Evolutionary conservation across 2,797 vertebrate species (phyloP).

Genomic region (Cyclopterus lumpus): DNA sequence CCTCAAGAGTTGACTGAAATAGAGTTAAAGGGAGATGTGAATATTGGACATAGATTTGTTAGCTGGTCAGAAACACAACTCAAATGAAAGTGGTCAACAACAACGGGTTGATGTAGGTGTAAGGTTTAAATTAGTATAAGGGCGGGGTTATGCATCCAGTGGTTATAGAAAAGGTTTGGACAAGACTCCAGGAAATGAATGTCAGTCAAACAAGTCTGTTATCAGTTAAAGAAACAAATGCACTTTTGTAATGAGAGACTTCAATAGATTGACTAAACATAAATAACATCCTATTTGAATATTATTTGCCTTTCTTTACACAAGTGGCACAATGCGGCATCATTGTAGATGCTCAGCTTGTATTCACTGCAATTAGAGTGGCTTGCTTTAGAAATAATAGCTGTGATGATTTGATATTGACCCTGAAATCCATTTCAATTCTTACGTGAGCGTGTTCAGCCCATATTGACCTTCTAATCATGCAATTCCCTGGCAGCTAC

Average conservation of each 20-base stretch:
- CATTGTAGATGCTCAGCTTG: slow-evolving; percentile 26
- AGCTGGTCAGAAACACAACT: neutral
- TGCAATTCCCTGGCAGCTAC: slow-evolving; percentile 47
- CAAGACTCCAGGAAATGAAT: neutral
- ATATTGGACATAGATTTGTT: neutral
- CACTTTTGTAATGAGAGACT: neutral
- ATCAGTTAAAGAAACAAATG: slow-evolving; percentile 7
- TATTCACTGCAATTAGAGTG: slow-evolving; percentile 54
- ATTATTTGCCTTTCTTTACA: slow-evolving; percentile 4
- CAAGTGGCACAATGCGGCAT: slow-evolving; percentile 12
- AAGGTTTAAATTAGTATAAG: neutral
- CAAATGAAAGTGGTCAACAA: neutral
- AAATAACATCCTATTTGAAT: slow-evolving; percentile 13
- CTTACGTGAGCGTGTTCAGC: slow-evolving; percentile 59
- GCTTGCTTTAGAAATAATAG: slow-evolving; percentile 62
- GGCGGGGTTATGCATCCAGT: neutral
- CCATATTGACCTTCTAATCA: slow-evolving; percentile 69
- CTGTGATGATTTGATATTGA: slow-evolving; percentile 71
- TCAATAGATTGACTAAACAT: neutral
- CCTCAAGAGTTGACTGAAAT: neutral
- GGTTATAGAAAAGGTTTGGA: neutral
- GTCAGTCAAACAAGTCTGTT: neutral
- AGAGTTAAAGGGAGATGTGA: neutral
- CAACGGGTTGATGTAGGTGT: neutral
- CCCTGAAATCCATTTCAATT: slow-evolving; percentile 79